Evolutionary conservation across 2,888 invertebrate species (phyloP), one percentile per base, ranked within the genome.

Genomic region (Oscheius sp.): DNA sequence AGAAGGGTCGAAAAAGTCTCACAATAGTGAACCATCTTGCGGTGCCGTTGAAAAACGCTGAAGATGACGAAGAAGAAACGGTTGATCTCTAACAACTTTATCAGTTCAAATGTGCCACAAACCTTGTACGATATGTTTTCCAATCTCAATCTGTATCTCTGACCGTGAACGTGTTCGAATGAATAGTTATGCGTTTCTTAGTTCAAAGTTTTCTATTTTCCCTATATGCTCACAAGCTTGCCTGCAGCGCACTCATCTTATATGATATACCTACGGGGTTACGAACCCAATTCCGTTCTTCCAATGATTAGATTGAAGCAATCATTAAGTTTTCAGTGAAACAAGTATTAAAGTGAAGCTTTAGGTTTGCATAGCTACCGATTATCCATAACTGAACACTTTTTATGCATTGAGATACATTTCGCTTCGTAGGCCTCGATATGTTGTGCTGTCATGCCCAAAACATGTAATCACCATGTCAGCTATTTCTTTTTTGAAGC

Each of bases 11-110:
- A 73, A 79, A 51, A 77, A 79, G 63, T 71, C 76, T 81, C 13
- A 81, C 81, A 9, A 81, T 81, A 55, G 77, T 79, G 1, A 81
- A 81, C 42, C 76, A 79, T 50, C 53, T 73, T 21, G 57, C 65
- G n/a, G 48, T 73, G 9, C 63, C 73, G n/a, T 10, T 65, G 3
- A 65, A 73, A 21, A 62, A 57, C 48, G 65, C 50, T n/a, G 59
- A 60, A 32, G 62, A 57, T 32, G 73, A 72, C n/a, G 59, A 60
- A 32, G 62, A 62, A 62, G 72, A 72, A 62, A 72, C 62, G 13
- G 50, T 55, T 60, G 62, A 72, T 53, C 70, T 70, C 47, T 70
- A 58, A 70, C 42, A 42, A 42, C 4, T 42, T 42, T 58, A 68
- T 53, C 33, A 53, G 53, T 55, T 10, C 29, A 55, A 9, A 57